Base-by-base conservation (phyloP, 2,888 invertebrate species). In the Zelleria hepariella region DNA sequence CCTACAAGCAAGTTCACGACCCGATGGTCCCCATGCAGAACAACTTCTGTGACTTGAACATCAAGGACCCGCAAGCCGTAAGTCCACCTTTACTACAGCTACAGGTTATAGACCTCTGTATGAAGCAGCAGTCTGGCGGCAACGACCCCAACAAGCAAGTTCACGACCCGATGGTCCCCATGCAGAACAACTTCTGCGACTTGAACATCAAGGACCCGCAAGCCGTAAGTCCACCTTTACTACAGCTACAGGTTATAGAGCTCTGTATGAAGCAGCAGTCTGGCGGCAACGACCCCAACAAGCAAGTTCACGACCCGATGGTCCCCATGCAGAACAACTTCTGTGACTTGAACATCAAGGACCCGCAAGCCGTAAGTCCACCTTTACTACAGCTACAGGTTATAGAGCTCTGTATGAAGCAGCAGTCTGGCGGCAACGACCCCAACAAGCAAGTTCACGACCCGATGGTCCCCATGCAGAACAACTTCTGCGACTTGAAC, bases 341-440 rank as follows among this genome's bases (percentile, higher is more conserved):
- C 79, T 91, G 91, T 62, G 95, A 96, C 72, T 90, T 96, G 71
- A 87, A 91, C 64, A 91, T 96, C 73, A 96, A 96, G 86, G 95
- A 95, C 68, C 86, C 92, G 60, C 93, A 92, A 77, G 84, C 91
- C 70, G 92, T 92, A 68, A 82, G 10, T 42, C 10, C 32, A 42
- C 32, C n/a, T n/a, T n/a, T n/a, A n/a, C n/a, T n/a, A n/a, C n/a
- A n/a, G n/a, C n/a, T n/a, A n/a, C n/a, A n/a, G n/a, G n/a, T n/a
- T n/a, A n/a, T n/a, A n/a, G n/a, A n/a, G n/a, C 91, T 95, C 64
- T 97, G 96, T 78, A 94, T 97, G 82, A 96, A 97, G 82, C 94
- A 94, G 75, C 94, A 94, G 69, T 90, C 92, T 47, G 91, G 91
- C 62, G 90, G 90, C 65, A 80, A 78, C 7, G 86, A 86, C 65